Percentiles rank a stretch among this genome's conserved stretches.
Evolutionary conservation across 2,888 invertebrate genomes (phyloP).

Genomic region (Eristalinus sepulchralis): DNA sequence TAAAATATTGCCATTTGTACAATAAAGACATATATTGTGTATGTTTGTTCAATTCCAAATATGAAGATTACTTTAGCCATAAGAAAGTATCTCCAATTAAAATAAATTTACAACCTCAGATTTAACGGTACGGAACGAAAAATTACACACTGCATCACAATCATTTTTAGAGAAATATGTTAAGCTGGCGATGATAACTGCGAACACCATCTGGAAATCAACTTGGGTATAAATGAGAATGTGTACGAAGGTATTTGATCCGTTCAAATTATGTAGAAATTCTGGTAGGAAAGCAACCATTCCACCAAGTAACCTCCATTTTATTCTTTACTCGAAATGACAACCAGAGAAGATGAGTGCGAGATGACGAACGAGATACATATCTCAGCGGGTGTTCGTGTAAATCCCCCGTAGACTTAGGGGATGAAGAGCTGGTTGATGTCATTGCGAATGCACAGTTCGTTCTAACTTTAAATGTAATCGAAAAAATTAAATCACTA

Average conservation of each 20-base stretch:
- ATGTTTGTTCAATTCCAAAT: constrained; percentile 24
- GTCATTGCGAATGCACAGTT: constrained; percentile 55
- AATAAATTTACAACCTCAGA: constrained; percentile 56
- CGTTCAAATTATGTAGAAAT: constrained; percentile 57
- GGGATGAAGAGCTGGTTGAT: neutral
- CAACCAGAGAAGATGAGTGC: constrained; percentile 55
- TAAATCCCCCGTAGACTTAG: constrained; percentile 15
- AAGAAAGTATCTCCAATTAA: constrained; percentile 1
- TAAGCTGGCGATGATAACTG: constrained; percentile 69
- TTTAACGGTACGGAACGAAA: constrained; percentile 38
- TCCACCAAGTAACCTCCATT: constrained; percentile 30
- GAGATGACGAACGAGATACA: constrained; percentile 57
- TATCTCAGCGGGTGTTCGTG: constrained; percentile 19
- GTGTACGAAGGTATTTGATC: constrained; percentile 45
- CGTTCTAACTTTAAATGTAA: constrained; percentile 58
- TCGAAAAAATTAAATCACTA: constrained; percentile 66
- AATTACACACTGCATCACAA: constrained; percentile 32
- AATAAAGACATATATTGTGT: no score
- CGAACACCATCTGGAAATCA: constrained; percentile 68
- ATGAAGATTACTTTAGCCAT: neutral
- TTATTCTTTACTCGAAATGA: constrained; percentile 51
- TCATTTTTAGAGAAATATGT: constrained; percentile 34
- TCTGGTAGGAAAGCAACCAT: constrained; percentile 26
- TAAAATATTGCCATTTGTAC: no score
- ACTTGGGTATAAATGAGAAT: constrained; percentile 40